These are phyloP conservation scores for Odontesthes bonariensis DNA, from an alignment of 2,113 vertebrate species.

Conservation along the genomic window DNA sequence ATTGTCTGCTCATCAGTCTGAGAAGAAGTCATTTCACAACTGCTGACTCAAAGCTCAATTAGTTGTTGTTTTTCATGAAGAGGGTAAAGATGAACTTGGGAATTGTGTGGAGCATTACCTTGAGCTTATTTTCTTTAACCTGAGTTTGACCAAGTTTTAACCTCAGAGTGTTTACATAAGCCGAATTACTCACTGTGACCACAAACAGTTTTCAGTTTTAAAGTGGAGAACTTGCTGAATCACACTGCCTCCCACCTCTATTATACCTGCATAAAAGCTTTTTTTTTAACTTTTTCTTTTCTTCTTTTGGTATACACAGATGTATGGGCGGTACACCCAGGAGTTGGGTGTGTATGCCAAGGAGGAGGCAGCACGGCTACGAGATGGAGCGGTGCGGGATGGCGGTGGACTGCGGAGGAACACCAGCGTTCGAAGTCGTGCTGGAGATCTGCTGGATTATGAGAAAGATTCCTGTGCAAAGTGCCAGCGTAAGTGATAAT, in stretches of 20 bases:
- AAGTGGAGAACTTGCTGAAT: slow-evolving; percentile 27
- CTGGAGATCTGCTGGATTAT: slow-evolving; percentile 89
- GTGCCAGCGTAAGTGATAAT: slow-evolving; percentile 87
- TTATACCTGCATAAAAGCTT: slow-evolving; percentile 29
- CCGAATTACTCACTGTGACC: slow-evolving; percentile 18
- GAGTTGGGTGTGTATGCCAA: slow-evolving; percentile 95
- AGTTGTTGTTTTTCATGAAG: slow-evolving; percentile 1
- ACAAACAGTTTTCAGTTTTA: background rate
- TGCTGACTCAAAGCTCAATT: slow-evolving; percentile 32
- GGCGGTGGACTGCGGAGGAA: slow-evolving; percentile 82
- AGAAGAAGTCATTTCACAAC: slow-evolving; percentile 42
- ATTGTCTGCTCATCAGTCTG: slow-evolving; percentile 63
- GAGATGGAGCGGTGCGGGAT: slow-evolving; percentile 88
- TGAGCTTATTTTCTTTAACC: slow-evolving; percentile 23
- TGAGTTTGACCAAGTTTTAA: slow-evolving; percentile 11
- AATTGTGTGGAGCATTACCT: background rate
- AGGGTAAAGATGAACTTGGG: background rate
- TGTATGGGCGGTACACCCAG: slow-evolving; percentile 98
- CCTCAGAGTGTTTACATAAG: slow-evolving; percentile 12
- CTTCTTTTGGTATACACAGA: slow-evolving; percentile 78
- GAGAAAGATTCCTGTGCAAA: slow-evolving; percentile 89
- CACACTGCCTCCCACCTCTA: slow-evolving; percentile 26
- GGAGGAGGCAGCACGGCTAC: slow-evolving; percentile 94
- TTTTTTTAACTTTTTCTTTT: background rate
- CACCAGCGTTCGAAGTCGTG: slow-evolving; percentile 74